A percentile compares a stretch with the other conserved stretches of the same genome.
Conservation (phyloP, 2,113 vertebrate genomes). For the Chaetorhynchus papuensis region DNA sequence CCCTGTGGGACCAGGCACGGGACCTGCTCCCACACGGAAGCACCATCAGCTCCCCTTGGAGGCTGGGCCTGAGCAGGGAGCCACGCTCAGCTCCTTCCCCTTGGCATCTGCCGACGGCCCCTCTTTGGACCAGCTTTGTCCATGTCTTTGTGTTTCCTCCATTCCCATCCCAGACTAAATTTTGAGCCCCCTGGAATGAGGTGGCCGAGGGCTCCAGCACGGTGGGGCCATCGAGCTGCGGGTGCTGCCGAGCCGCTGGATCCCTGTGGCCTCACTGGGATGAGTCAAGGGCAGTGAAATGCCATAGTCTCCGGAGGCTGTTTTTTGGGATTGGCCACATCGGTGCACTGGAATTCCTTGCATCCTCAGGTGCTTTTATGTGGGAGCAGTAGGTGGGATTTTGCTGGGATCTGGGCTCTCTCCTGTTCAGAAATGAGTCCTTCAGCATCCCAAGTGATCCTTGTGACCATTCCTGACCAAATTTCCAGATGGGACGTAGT, state of each 20-base stretch:
- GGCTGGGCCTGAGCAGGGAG: not conserved
- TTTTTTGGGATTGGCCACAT: not conserved
- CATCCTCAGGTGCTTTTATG: not conserved
- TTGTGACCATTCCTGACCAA: not conserved
- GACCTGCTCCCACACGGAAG: not conserved
- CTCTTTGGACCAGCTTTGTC: not conserved
- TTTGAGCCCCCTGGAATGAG: not conserved
- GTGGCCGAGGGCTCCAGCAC: not conserved
- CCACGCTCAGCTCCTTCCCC: not conserved
- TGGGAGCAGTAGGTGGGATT: not conserved
- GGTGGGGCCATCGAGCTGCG: not conserved
- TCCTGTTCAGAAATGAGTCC: not conserved
- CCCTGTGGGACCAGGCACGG: fast-evolving
- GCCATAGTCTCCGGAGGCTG: not conserved
- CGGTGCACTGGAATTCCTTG: not conserved
- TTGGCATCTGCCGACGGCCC: not conserved
- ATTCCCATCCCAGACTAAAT: not conserved
- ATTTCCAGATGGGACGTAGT: not conserved
- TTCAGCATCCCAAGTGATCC: not conserved
- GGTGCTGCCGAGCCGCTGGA: not conserved
- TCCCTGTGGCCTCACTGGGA: not conserved
- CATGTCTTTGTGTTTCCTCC: not conserved
- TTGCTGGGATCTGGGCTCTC: not conserved
- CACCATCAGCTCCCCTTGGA: not conserved
- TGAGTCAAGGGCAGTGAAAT: not conserved